Evolutionary conservation across 2,888 invertebrate species (phyloP), one percentile per base, ranked within the genome.

Genomic region (Acleris cristana): DNA sequence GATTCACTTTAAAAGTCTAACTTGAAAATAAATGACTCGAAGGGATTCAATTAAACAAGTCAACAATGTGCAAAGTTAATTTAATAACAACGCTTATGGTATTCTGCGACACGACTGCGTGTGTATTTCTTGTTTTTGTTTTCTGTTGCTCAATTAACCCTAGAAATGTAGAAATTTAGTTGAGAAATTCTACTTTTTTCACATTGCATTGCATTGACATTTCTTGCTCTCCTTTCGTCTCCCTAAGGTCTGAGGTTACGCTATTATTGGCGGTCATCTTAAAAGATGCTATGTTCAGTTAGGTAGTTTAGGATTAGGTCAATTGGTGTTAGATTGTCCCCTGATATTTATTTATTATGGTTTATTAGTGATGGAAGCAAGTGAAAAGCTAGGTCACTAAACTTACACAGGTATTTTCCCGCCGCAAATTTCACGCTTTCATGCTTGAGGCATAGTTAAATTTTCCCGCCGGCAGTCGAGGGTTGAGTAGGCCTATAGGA

Each of bases 1-100:
- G 67, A 65, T 53, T 26, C 7, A 48, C 54, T 45, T n/a, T 5
- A 34, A 49, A 59, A 34, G 34, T 53, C 53, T 18, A 26, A 61
- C 53, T 53, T 53, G 23, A 53, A 53, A 61, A 49, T 58, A 48
- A 58, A 58, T 60, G 51, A n/a, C 58, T 45, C 34, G 51, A 60
- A 56, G 48, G 30, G 30, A 48, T 58, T 58, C 49, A 58, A 58
- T 58, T 58, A 30, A 58, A 48, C 45, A 26, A 58, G 45, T 16
- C 26, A 48, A 58, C 58, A 48, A 44, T 58, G 58, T 30, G 48
- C 49, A 48, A 30, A 26, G 58, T 30, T 18, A 49, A 58, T 45
- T 21, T 26, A 48, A 48, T 58, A 57, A 48, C 44, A 8, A 21
- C 21, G 40, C 21, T 56, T 21, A 44, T 21, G 21, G 44, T 18